A percentile compares a stretch with the other conserved stretches of the same genome.
Evolutionary conservation across 2,113 vertebrate species (phyloP).

Genomic region (Taxidea taxus): DNA sequence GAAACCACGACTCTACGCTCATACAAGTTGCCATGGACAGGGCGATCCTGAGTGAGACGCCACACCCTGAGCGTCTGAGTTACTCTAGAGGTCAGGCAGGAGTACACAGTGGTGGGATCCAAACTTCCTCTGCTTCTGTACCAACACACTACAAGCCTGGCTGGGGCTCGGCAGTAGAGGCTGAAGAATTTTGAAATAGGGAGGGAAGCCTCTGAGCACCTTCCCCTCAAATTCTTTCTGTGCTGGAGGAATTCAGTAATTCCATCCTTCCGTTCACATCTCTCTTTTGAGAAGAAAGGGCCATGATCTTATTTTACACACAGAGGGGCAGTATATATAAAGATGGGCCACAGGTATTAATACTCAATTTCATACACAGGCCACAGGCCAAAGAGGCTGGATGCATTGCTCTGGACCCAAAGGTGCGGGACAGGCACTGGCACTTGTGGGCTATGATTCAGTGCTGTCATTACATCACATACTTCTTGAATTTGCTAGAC

Average conservation of each 20-base stretch:
- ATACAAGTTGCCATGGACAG: not conserved
- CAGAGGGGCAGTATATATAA: not conserved
- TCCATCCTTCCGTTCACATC: not conserved
- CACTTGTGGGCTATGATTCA: not conserved
- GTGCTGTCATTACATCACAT: not conserved
- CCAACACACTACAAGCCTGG: not conserved
- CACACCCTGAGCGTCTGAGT: not conserved
- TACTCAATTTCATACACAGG: not conserved
- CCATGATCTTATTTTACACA: not conserved
- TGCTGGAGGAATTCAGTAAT: not conserved
- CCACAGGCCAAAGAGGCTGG: not conserved
- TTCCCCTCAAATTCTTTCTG: conserved; percentile 2
- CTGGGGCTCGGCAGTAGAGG: not conserved
- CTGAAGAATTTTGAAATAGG: not conserved
- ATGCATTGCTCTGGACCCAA: not conserved
- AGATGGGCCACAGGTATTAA: not conserved
- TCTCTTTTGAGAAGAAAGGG: not conserved
- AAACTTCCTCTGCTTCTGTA: not conserved
- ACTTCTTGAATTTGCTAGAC: not conserved
- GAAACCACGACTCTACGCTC: not conserved
- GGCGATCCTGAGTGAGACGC: not conserved
- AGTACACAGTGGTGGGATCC: not conserved
- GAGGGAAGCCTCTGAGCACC: not conserved
- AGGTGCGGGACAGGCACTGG: not conserved
- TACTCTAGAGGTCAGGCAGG: not conserved